Base-by-base conservation (phyloP, 2,113 vertebrate species). In the Callospermophilus lateralis region DNA sequence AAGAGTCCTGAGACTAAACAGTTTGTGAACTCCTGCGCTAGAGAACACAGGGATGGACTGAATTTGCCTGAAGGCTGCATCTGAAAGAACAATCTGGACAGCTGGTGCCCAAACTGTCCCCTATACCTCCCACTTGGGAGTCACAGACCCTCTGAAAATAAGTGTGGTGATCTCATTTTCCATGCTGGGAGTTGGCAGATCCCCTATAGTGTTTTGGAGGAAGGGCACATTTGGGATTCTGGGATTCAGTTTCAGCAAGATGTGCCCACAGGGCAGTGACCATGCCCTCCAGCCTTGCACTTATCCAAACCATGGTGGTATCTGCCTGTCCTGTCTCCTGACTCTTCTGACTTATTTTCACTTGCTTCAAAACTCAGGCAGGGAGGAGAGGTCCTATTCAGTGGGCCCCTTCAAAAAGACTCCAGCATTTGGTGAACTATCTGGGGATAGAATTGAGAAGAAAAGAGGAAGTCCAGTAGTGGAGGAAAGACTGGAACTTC, bases 131-230 rank as follows among this genome's bases (percentile, higher is more conserved):
- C 34, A 63, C 76, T 37, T 85, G 86, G 94, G 91, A 97, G 81
- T 84, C 65, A 6, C 78, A 28, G 30, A 78, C 63, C 84, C 78
- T 53, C 48, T 79, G 79, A 78, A 94, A 95, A 91, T 63, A 92
- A 97, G 89, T 20, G 19, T 45, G 95, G 15, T 83, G 83, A 96
- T 89, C 90, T 97, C 95, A 93, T 92, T 87, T 93, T 97, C 92
- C 92, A 95, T 20, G 93, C 70, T 91, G 91, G 88, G 89, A 95
- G 45, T 51, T 72, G 4, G 0, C 17, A 53, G 68, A 37, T 88
- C 24, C 70, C 85, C 48, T 42, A 77, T 61, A 74, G 85, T 45
- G 45, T 20, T 16, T 37, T 37, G 20, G 37, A 19, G n/a, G 4
- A 65, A 1, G 4, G 28, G 15, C 32, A 6, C 9, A 20, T 28